Evolutionary conservation across 2,888 invertebrate genomes (phyloP), one percentile per base, ranked within the genome.

Genomic region (Brachyptera putata): DNA sequence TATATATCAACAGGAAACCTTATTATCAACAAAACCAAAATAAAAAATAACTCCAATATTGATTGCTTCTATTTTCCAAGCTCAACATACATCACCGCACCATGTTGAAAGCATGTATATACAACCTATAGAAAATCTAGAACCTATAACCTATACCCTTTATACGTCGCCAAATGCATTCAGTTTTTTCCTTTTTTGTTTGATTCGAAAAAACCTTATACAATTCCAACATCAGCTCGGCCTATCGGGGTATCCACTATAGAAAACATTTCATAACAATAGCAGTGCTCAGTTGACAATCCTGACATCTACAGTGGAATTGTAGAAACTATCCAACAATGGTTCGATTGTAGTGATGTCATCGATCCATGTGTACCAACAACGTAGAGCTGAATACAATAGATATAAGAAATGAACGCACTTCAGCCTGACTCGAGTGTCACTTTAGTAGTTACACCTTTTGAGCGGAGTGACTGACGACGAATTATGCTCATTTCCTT

Each of bases 261-360:
- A 53, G 53, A 53, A 46, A 53, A 53, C 53, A 53, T 53, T 53
- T 53, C 36, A 16, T 53, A n/a, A 53, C 53, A 53, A 53, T 36
- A 53, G 53, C 26, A 21, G 22, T 11, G 9, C 53, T 53, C 53
- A 16, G 53, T 53, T 53, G 53, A 53, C 53, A 53, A 53, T 21
- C 34, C 53, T 53, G 53, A 53, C 53, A 53, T 53, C 53, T 53
- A 53, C 34, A 53, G 53, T 36, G 18, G 53, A 53, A 53, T 36
- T 37, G 53, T 53, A 53, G 53, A 53, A 53, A 53, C 53, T 37
- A 36, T 53, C 53, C 53, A 21, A 53, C 53, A 53, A 53, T 53
- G 36, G 18, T 34, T 53, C 53, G 36, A 53, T 53, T 53, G 53
- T 53, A 36, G 53, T 14, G 22, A 53, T n/a, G 53, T 53, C 53